Conservation (phyloP, 1,140 invertebrate species). For the Yoshiicerus persimilis region DNA sequence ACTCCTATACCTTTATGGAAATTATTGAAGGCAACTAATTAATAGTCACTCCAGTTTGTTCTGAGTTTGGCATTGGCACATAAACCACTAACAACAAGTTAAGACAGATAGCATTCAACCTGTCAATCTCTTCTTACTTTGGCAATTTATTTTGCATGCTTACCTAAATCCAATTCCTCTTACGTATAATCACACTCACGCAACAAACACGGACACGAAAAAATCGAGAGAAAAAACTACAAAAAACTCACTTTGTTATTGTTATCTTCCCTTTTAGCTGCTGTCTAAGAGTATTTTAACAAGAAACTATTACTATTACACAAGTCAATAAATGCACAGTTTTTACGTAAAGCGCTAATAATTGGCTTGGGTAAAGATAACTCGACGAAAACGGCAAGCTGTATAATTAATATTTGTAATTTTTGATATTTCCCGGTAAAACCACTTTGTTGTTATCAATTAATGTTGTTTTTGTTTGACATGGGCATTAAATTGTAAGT, state of each 20-base stretch:
- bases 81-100: neutral
- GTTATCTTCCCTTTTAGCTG: neutral
- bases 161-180: neutral
- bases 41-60: conserved; percentile 2
- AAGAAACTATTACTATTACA: neutral
- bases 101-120: neutral
- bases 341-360: neutral
- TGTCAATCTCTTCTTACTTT: neutral
- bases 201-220: neutral
- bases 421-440: neutral
- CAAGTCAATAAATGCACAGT: neutral
- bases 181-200: neutral
- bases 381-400: neutral
- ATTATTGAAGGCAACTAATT: conserved; percentile 10
- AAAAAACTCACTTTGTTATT: neutral
- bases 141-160: neutral
- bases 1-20: conserved; percentile 4
- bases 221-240: neutral
- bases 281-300: neutral
- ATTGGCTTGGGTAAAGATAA: too few species aligned
- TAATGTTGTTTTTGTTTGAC: neutral
- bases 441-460: neutral
- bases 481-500: neutral
- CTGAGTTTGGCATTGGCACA: neutral
- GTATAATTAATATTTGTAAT: neutral